These are phyloP conservation scores for Paguma larvata DNA, from an alignment of 2,797 vertebrate genomes.

Conservation along the genomic window DNA sequence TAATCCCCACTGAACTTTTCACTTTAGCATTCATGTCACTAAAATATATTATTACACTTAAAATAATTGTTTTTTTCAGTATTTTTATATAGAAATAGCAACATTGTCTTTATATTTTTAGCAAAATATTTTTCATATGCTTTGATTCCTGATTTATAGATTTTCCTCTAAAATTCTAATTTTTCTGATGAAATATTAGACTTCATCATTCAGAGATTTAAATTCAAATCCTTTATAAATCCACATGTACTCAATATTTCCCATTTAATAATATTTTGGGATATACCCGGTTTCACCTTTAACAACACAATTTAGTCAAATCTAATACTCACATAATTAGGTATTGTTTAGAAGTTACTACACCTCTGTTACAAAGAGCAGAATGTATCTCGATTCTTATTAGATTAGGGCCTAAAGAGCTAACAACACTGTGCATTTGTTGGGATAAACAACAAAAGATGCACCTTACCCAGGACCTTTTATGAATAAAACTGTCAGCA, in stretches of 20 bases:
- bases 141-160: background rate
- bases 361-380: background rate
- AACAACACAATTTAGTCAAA: background rate
- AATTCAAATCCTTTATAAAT: background rate
- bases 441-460: background rate
- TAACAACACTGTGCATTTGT: background rate
- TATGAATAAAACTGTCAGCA: background rate
- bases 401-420: background rate
- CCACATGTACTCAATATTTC: background rate
- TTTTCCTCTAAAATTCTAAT: background rate
- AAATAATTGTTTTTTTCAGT: background rate
- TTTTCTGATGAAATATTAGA: background rate
- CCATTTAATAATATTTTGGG: background rate
- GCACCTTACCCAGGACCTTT: rapidly evolving
- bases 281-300: background rate
- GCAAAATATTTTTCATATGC: background rate
- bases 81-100: background rate
- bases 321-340: background rate
- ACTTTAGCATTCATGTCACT: background rate
- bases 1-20: background rate
- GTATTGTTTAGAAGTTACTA: background rate
- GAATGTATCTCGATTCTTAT: background rate
- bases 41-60: background rate
- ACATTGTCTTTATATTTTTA: background rate
- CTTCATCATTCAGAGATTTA: background rate